Base-by-base conservation (phyloP, 53 echinoderm and acorn worm species). In the Actinopyga echinites region DNA sequence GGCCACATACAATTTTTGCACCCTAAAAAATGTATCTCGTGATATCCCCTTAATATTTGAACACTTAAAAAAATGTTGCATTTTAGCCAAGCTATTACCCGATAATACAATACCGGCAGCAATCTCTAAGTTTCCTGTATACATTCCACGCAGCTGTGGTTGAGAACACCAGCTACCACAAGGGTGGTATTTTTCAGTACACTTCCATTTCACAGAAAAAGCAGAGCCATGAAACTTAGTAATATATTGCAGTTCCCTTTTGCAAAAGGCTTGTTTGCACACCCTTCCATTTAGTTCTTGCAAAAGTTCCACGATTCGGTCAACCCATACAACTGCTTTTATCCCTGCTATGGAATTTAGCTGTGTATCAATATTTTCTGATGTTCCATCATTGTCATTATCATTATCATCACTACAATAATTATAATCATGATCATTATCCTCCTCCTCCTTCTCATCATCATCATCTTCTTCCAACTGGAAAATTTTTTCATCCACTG, bases 1-100 rank as follows among this genome's bases (percentile, higher is more conserved):
- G 11, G 77, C 65, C 5, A 88, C 68, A 35, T 88, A 83, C 37
- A 88, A 52, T 25, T 57, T 83, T 26, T 83, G 67, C 0, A 65
- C 44, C 15, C 68, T 34, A 31, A 64, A 45, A 28, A 88, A 88
- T 4, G 79, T 57, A 57, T 57, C 40, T 3, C 49, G 45, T 10
- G 53, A 26, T 8, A 75, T 75, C 2, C 75, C 26, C 49, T 45
- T 54, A 6, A 75, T 6, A 30, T 75, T 75, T 10, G 49, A 12
- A 28, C 56, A 25, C 8, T 49, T 53, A 29, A 75, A 75, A 17
- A 53, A 52, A 10, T 53, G 54, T 12, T 52, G 11, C 25, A 5
- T 49, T 30, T 75, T 75, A 1, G 54, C 2, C 4, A 75, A 75
- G 26, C 54, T 54, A 23, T 75, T 75, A 1, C 54, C 54, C 9